A percentile compares a stretch with the other conserved stretches of the same genome.
phyloP scores from a whole-genome alignment of 2,888 invertebrate species.

The Chromoteleia sp. region DNA sequence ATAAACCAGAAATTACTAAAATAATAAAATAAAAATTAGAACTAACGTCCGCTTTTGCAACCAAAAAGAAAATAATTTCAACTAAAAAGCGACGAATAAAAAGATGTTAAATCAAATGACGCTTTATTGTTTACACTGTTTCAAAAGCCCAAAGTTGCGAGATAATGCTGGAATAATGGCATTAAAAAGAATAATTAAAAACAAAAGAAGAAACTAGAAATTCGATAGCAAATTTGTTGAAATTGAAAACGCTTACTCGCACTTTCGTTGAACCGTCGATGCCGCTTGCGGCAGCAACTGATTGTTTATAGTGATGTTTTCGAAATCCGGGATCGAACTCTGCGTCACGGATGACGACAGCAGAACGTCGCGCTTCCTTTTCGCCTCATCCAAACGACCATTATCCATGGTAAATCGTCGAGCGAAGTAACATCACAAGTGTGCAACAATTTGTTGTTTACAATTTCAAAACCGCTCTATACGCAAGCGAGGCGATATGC shows the following conservation, averaged over 20 bases:
- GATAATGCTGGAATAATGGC: too few relatives aligned
- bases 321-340: slow-evolving; percentile 68
- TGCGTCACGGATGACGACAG: slow-evolving; percentile 72
- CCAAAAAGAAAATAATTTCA: too few relatives aligned
- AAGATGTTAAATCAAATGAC: too few relatives aligned
- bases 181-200: too few relatives aligned
- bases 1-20: too few relatives aligned
- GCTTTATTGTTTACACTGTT: too few relatives aligned
- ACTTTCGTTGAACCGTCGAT: slow-evolving; percentile 83
- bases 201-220: too few relatives aligned
- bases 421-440: slow-evolving; percentile 11
- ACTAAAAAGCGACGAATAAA: too few relatives aligned
- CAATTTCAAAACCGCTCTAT: slow-evolving; percentile 26
- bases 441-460: slow-evolving; percentile 14
- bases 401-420: slow-evolving; percentile 45
- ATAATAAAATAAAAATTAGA: too few relatives aligned
- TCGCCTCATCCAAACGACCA: slow-evolving; percentile 19
- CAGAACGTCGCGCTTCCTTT: slow-evolving; percentile 53
- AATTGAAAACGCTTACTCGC: slow-evolving; percentile 73
- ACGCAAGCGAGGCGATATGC: slow-evolving; percentile 11
- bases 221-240: too few relatives aligned
- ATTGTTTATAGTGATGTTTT: slow-evolving; percentile 78
- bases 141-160: too few relatives aligned
- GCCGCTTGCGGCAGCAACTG: slow-evolving; percentile 84
- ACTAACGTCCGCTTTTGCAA: too few relatives aligned